Percentiles rank a stretch among this genome's conserved stretches.
Evolutionary conservation across 2,113 vertebrate species (phyloP).

Genomic region (Motacilla alba): DNA sequence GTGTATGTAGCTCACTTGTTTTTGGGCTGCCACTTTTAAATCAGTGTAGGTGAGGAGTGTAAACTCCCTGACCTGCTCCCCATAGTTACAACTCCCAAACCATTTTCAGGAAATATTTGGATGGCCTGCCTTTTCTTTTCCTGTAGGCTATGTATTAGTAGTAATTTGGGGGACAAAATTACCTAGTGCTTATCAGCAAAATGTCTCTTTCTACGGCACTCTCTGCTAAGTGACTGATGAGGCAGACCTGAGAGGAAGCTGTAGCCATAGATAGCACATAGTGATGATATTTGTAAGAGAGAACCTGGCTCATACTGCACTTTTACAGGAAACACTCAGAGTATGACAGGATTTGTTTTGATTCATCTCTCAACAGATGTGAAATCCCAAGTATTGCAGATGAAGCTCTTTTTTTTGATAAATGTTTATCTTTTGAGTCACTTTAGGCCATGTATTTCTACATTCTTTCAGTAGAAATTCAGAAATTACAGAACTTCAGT

Average conservation of each 20-base stretch:
- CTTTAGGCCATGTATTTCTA: not conserved
- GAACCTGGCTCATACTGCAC: not conserved
- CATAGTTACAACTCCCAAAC: not conserved
- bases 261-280: not conserved
- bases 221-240: not conserved
- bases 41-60: not conserved
- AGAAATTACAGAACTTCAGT: not conserved
- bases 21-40: not conserved
- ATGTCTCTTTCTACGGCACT: not conserved
- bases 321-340: conserved; percentile 1
- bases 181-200: not conserved
- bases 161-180: not conserved
- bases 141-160: not conserved
- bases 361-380: not conserved
- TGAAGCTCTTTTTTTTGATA: not conserved
- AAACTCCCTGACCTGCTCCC: not conserved
- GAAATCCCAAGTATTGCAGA: not conserved
- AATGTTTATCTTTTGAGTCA: not conserved
- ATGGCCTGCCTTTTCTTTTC: not conserved
- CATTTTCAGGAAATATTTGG: not conserved
- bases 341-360: not conserved
- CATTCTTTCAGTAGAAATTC: not conserved
- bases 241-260: not conserved
- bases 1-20: not conserved
- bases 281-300: not conserved